phyloP scores from a whole-genome alignment of 2,113 vertebrate species.

The Gobius niger region DNA sequence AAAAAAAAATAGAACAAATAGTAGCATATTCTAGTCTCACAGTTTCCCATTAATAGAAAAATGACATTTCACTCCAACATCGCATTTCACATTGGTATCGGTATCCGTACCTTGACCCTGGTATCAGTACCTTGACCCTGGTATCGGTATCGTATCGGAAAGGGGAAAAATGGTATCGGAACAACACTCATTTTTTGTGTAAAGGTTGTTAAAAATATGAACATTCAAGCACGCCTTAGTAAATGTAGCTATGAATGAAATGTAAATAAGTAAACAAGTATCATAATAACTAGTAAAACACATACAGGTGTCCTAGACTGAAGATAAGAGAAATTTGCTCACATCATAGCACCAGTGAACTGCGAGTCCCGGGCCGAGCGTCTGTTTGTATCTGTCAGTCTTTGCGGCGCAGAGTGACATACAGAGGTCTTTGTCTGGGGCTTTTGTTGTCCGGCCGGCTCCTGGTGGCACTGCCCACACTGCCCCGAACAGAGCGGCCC shows the following conservation, averaged over 20 bases:
- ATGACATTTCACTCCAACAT: too few species aligned
- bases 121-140: too few species aligned
- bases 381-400: conserved; percentile 15
- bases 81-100: too few species aligned
- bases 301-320: not conserved
- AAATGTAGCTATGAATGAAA: not conserved
- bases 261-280: not conserved
- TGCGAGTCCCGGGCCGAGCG: conserved; percentile 4
- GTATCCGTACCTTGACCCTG: too few species aligned
- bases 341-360: conserved; percentile 54
- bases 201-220: too few species aligned
- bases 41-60: too few species aligned
- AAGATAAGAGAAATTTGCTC: conserved; percentile 50
- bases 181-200: too few species aligned
- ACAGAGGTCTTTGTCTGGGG: conserved; percentile 41
- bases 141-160: too few species aligned
- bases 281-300: not conserved
- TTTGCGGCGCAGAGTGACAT: conserved; percentile 20
- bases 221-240: too few species aligned
- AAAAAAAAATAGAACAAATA: too few species aligned
- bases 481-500: conserved; percentile 54
- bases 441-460: conserved; percentile 38
- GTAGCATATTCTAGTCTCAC: too few species aligned
- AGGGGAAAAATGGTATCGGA: too few species aligned
- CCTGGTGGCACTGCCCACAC: conserved; percentile 62